A percentile compares a stretch with the other conserved stretches of the same genome.
Conservation (phyloP, 2,888 invertebrate genomes). For the Tenthredo notha region DNA sequence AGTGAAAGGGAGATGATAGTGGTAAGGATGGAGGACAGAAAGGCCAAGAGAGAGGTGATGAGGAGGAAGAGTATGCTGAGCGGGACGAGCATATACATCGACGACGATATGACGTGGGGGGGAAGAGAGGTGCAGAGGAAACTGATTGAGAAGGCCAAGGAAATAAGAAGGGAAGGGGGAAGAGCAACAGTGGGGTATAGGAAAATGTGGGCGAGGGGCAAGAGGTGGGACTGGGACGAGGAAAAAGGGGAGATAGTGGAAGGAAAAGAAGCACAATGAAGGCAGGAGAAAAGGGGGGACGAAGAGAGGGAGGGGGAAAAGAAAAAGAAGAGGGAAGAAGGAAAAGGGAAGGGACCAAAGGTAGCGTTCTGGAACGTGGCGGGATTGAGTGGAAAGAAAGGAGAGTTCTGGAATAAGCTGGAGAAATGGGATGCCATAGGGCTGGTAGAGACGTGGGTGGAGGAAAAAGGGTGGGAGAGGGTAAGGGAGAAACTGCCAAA, state of each 20-base stretch:
- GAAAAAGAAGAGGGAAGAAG: neutral
- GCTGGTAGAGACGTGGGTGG: constrained; percentile 59
- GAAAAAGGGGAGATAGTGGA: neutral
- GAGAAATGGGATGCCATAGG: constrained; percentile 55
- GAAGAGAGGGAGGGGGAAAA: neutral
- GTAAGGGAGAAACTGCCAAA: constrained; percentile 46
- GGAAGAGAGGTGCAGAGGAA: neutral
- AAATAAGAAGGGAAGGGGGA: neutral
- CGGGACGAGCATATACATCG: neutral
- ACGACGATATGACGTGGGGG: neutral
- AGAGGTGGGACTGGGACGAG: no score
- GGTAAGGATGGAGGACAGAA: neutral
- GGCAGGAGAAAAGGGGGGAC: neutral
- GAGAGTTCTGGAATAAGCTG: constrained; percentile 57
- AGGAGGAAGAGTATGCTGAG: neutral
- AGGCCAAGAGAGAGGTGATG: neutral
- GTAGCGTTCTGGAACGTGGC: constrained; percentile 60
- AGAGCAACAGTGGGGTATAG: no score
- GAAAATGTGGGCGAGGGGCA: no score
- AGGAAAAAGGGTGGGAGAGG: constrained; percentile 57
- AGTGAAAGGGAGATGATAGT: neutral
- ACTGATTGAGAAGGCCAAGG: neutral
- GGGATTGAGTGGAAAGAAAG: constrained; percentile 58
- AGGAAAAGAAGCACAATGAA: neutral
- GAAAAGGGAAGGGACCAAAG: neutral